Base-by-base conservation (phyloP, 2,888 invertebrate genomes). In the Eristalis arbustorum region DNA sequence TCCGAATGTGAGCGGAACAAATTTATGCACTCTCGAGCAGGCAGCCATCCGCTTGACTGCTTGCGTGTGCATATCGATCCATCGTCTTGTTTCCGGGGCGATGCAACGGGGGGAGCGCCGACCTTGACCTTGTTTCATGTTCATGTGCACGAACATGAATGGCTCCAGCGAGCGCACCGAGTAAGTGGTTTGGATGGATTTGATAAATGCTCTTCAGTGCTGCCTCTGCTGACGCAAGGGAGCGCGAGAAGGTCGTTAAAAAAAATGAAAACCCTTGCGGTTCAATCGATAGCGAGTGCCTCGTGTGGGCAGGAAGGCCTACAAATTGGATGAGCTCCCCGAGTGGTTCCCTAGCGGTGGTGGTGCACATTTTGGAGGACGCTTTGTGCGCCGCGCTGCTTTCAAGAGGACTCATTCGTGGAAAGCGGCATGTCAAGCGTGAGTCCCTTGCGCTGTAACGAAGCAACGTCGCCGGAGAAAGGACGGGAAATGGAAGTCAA, bases 91-190 rank as follows among this genome's bases (percentile, higher is more conserved):
- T 84, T 80, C 63, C 66, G 66, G 67, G 23, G 68, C n/a, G 23
- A 13, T 37, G 80, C 80, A 72, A 63, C 63, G 63, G 28, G 56
- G 68, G 72, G 75, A 42, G 49, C 63, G 23, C 23, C 62, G 57
- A 23, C 80, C 84, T 77, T 84, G 84, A 81, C 84, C 84, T 84
- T 81, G 66, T 84, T 76, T 42, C 56, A 11, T 68, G 13, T 37
- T 57, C 71, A 56, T 79, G 67, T 75, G 66, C 40, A 84, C 63
- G 57, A 61, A 56, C 22, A 57, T 62, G 71, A 79, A 84, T 79
- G 40, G 71, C 67, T 66, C 69, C 57, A 62, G 61, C 68, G 68
- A 25, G 61, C 67, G 25, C 31, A 56, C 22, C 37, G 77, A 64
- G 64, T 59, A 78, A 74, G 69, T 74, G 69, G 59, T 66, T 71